Evolutionary conservation across 2,888 invertebrate genomes (phyloP).

Genomic region (Pseudococcus viburni): DNA sequence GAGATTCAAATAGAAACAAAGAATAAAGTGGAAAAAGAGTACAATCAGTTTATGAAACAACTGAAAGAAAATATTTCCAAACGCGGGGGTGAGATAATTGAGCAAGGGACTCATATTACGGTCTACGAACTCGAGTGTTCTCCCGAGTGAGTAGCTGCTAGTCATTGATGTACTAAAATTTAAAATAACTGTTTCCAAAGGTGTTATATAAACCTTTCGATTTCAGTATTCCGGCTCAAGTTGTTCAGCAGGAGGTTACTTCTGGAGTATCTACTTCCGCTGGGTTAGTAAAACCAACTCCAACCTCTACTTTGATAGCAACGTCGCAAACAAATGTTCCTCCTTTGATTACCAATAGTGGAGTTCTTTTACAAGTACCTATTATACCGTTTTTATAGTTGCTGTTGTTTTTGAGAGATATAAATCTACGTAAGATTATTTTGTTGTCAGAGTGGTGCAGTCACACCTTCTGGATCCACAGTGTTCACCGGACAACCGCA

Average conservation of each 20-base stretch:
- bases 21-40: slow-evolving; percentile 48
- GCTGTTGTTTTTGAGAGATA: not conserved
- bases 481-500: slow-evolving; percentile 51
- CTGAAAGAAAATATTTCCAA: slow-evolving; percentile 55
- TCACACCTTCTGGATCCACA: slow-evolving; percentile 13
- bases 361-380: slow-evolving; percentile 34
- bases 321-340: slow-evolving; percentile 39
- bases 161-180: not conserved
- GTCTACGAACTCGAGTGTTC: slow-evolving; percentile 59
- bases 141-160: slow-evolving; percentile 30
- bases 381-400: not conserved
- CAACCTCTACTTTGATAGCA: slow-evolving; percentile 33
- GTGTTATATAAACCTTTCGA: not conserved
- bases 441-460: slow-evolving; percentile 26
- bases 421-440: not conserved
- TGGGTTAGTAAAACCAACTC: slow-evolving; percentile 47
- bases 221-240: slow-evolving; percentile 20
- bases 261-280: not conserved
- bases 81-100: slow-evolving; percentile 59
- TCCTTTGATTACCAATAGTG: slow-evolving; percentile 36
- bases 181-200: no score
- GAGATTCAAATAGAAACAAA: slow-evolving; percentile 28
- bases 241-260: not conserved
- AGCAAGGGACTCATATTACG: slow-evolving; percentile 54
- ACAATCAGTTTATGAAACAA: slow-evolving; percentile 58